Evolutionary conservation across 2,113 vertebrate genomes (phyloP).

Genomic region (Syngnathus scovelli): DNA sequence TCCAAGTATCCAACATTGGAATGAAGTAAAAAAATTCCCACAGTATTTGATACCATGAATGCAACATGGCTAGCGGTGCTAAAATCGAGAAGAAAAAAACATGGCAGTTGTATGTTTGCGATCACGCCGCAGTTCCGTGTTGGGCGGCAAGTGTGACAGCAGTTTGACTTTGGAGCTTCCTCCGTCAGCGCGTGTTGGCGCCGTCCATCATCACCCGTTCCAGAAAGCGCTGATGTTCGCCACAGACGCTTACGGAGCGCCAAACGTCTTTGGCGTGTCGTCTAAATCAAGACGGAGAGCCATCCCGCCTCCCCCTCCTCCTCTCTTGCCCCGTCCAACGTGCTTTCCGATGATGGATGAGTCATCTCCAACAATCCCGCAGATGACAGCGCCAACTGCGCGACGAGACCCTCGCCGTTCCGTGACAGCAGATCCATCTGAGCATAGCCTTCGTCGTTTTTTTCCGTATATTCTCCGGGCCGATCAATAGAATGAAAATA

Average conservation of each 20-base stretch:
- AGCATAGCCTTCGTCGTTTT: constrained; percentile 45
- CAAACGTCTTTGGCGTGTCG: constrained; percentile 6
- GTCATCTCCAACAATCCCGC: constrained; percentile 57
- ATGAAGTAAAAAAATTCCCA: too few relatives aligned
- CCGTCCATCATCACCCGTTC: constrained; percentile 1
- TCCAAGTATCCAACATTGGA: too few relatives aligned
- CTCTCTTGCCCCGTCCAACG: constrained; percentile 57
- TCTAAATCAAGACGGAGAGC: constrained; percentile 56
- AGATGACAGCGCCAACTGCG: constrained; percentile 48
- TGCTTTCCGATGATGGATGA: constrained; percentile 63
- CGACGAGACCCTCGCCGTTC: constrained; percentile 27
- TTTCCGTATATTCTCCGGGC: constrained; percentile 47
- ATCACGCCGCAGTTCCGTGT: too few relatives aligned
- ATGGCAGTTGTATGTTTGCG: too few relatives aligned
- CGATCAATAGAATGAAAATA: constrained; percentile 69
- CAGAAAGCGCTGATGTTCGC: constrained; percentile 10
- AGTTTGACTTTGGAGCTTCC: not conserved
- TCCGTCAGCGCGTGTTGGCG: not conserved
- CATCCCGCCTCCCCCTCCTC: constrained; percentile 27
- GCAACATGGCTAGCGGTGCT: too few relatives aligned
- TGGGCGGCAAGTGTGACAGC: not conserved
- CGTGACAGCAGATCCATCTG: constrained; percentile 72
- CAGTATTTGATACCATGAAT: too few relatives aligned
- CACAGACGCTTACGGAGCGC: constrained; percentile 14
- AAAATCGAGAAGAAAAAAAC: too few relatives aligned